These are phyloP conservation scores for Psammodynastes pulverulentus DNA, from an alignment of 2,113 vertebrate species.

Conservation along the genomic window DNA sequence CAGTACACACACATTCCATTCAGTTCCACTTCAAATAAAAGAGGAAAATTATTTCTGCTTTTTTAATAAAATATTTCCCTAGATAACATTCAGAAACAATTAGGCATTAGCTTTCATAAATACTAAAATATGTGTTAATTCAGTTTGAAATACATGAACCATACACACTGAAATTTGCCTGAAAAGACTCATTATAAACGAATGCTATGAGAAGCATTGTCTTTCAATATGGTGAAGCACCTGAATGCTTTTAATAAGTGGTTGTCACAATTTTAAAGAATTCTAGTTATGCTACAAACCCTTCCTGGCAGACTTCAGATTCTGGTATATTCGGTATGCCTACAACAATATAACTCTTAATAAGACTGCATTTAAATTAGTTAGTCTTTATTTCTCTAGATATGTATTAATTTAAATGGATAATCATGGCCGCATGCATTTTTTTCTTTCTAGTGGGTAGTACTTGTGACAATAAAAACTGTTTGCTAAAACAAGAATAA, in stretches of 20 bases:
- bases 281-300: constrained; percentile 50
- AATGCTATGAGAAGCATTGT: constrained; percentile 56
- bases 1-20: constrained; percentile 27
- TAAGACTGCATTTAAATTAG: constrained; percentile 62
- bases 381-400: constrained; percentile 66
- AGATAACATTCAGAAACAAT: constrained; percentile 69
- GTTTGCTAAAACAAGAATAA: background rate
- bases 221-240: constrained; percentile 61
- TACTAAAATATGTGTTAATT: constrained; percentile 66
- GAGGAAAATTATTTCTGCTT: constrained; percentile 56
- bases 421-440: constrained; percentile 69
- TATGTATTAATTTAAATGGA: constrained; percentile 67
- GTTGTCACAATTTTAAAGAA: constrained; percentile 59
- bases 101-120: constrained; percentile 67
- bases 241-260: constrained; percentile 62
- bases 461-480: background rate
- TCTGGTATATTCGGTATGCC: constrained; percentile 57
- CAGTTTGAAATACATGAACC: constrained; percentile 66
- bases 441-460: background rate
- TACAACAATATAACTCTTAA: constrained; percentile 57
- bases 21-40: constrained; percentile 54
- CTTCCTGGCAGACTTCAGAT: constrained; percentile 60
- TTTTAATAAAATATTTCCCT: constrained; percentile 69
- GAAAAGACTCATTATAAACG: constrained; percentile 65
- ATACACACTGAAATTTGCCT: constrained; percentile 67